Evolutionary conservation across 2,888 invertebrate genomes (phyloP).

Genomic region (Norana najaformis): DNA sequence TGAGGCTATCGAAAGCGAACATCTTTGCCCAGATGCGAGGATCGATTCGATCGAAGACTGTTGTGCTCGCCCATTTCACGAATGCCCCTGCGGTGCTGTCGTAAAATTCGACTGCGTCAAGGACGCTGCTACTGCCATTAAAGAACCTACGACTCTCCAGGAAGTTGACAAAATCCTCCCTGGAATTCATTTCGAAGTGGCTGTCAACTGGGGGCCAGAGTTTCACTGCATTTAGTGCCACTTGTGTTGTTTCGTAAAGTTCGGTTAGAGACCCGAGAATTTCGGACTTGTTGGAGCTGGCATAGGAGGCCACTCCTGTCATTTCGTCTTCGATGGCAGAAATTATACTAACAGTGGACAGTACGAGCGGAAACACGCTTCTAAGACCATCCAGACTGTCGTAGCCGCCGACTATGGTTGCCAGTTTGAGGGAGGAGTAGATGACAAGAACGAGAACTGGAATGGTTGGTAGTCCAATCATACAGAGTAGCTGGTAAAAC

Average conservation of each 20-base stretch:
- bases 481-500: constrained; percentile 25
- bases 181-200: neutral
- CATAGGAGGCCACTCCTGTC: constrained; percentile 24
- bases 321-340: constrained; percentile 26
- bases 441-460: constrained; percentile 27
- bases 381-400: neutral
- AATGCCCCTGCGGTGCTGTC: neutral
- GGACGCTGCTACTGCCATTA: neutral
- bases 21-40: neutral
- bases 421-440: constrained; percentile 2
- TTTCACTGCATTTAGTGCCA: neutral
- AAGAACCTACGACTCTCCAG: neutral
- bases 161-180: neutral
- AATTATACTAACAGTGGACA: neutral
- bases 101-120: constrained; percentile 24
- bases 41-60: neutral
- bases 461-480: constrained; percentile 29
- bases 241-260: constrained; percentile 28
- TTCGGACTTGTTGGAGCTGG: neutral
- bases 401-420: neutral
- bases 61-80: neutral
- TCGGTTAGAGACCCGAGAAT: constrained; percentile 9
- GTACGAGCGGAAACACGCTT: constrained; percentile 15
- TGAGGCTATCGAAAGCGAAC: constrained; percentile 21
- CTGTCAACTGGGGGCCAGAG: neutral